A percentile compares a stretch with the other conserved stretches of the same genome.
Conservation (phyloP, 2,888 invertebrate species). For the Amphipyra berbera region DNA sequence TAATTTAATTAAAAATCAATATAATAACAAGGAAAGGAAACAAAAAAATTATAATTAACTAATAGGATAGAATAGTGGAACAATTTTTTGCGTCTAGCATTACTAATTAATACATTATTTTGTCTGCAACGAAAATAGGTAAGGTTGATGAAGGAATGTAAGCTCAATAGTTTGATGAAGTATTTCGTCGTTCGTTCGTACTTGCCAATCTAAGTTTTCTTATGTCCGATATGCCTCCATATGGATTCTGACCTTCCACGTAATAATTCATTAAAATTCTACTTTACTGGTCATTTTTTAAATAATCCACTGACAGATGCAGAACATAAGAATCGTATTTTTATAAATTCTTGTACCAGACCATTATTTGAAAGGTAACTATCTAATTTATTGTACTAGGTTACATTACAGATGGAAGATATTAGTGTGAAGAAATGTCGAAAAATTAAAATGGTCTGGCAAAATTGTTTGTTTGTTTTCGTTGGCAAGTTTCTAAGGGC, state of each 20-base stretch:
- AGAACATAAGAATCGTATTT: constrained; percentile 47
- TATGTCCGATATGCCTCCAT: constrained; percentile 27
- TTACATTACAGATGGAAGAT: constrained; percentile 38
- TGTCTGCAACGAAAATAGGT: constrained; percentile 32
- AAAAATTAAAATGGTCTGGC: constrained; percentile 47
- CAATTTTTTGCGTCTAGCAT: constrained; percentile 39
- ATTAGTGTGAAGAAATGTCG: constrained; percentile 12
- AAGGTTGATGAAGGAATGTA: constrained; percentile 62
- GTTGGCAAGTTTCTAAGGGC: constrained; percentile 68
- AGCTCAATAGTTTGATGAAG: constrained; percentile 53
- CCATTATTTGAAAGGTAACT: constrained; percentile 18
- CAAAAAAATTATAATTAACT: constrained; percentile 27
- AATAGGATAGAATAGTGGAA: constrained; percentile 34
- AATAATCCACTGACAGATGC: constrained; percentile 8
- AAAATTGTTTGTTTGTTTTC: constrained; percentile 49
- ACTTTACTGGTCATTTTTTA: constrained; percentile 11
- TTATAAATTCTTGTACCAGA: constrained; percentile 42
- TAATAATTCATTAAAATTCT: constrained; percentile 17
- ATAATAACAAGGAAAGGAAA: constrained; percentile 32
- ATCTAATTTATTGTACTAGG: constrained; percentile 47
- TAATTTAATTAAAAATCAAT: constrained; percentile 35
- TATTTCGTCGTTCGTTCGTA: constrained; percentile 69
- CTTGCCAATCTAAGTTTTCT: constrained; percentile 61
- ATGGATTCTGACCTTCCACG: constrained; percentile 14
- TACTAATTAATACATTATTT: constrained; percentile 45